phyloP scores from a whole-genome alignment of 2,113 vertebrate species.

The Sinocyclocheilus rhinocerous region DNA sequence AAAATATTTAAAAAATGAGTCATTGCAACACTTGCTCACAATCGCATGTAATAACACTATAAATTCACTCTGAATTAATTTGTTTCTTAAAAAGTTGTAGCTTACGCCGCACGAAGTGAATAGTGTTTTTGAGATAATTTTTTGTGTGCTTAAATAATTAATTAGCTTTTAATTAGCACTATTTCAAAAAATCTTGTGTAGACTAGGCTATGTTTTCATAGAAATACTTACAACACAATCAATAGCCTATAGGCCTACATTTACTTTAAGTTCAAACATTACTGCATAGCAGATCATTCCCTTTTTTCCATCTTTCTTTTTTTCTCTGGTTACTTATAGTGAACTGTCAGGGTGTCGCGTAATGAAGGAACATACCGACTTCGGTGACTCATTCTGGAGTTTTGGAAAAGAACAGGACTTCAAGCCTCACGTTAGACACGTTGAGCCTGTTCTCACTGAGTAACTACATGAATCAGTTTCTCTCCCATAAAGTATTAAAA shows the following conservation, averaged over 20 bases:
- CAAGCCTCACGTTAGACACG: slow-evolving; percentile 51
- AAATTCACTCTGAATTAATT: not conserved
- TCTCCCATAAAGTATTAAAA: not conserved
- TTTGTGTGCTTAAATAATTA: not conserved
- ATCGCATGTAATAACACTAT: not conserved
- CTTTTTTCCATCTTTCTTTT: not conserved
- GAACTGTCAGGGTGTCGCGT: not conserved
- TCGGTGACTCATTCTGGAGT: not conserved
- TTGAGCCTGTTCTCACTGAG: slow-evolving; percentile 49
- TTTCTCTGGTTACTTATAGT: not conserved
- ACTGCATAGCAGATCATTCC: not conserved
- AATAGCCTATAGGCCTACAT: not conserved
- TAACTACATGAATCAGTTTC: slow-evolving; percentile 26
- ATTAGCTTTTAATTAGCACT: not conserved
- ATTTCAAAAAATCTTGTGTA: not conserved
- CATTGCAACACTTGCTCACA: not conserved
- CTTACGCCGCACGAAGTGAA: not conserved
- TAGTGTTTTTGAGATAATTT: not conserved
- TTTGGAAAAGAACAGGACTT: slow-evolving; percentile 38
- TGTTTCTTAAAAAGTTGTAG: not conserved
- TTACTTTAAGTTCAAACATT: not conserved
- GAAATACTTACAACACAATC: not conserved
- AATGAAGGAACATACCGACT: not conserved
- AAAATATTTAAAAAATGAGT: not conserved
- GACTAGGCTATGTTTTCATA: not conserved